Base-by-base conservation (phyloP, 53 echinoderm and acorn worm species). In the Echinometra lucunter region DNA sequence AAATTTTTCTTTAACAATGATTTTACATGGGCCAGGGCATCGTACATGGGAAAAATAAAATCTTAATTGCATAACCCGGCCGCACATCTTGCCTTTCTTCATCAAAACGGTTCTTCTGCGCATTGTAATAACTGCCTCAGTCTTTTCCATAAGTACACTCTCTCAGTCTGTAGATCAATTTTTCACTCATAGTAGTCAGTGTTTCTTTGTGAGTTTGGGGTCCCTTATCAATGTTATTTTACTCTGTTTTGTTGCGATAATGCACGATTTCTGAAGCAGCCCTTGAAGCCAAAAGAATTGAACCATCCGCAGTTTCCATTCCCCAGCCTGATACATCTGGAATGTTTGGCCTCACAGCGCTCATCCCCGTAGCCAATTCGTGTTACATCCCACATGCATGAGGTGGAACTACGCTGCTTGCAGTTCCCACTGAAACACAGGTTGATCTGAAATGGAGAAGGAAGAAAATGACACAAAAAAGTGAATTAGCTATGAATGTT, bases 281-380 rank as follows among this genome's bases (percentile, higher is more conserved):
- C 97, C 72, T 96, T 96, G 96, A 97, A 95, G 25, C 96, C 95
- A 40, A 95, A 96, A 3, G 97, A 96, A 88, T 94, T 95, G 89
- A 95, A 96, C 98, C 98, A 98, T 34, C 96, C 95, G 82, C 98
- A 98, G 38, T 91, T 92, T 83, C 97, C 98, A 67, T 95, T 93
- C 3, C 95, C 94, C 4, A 95, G 95, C 32, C 97, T 95, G 78
- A 97, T 96, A 49, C 98, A 98, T 32, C 98, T 95, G 8, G 98
- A 98, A 85, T 96, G 96, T 40, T 95, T 94, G 27, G 95, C 96
- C 66, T 97, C 97, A 35, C 98, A 98, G 88, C 97, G 96, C 2
- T 96, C 70, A 66, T 96, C 96, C 38, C 93, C 95, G 4, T 96
- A 95, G 95, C 96, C 93, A 11, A 92, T 82, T 44, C 96, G 66